These are phyloP conservation scores for Nothobranchius kuhntae DNA, from an alignment of 2,113 vertebrate species.

Conservation along the genomic window DNA sequence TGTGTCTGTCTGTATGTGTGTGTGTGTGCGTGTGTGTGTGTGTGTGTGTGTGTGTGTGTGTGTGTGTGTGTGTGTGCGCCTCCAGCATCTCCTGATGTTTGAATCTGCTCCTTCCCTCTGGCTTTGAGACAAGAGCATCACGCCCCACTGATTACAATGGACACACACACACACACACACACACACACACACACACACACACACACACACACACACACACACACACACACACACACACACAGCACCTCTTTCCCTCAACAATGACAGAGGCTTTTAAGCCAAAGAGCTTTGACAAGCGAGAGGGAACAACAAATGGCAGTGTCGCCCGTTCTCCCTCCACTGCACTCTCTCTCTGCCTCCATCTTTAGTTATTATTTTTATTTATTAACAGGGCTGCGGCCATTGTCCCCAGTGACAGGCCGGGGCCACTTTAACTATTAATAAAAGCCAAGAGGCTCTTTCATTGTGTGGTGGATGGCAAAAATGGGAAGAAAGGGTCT, in stretches of 20 bases:
- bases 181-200: too few species aligned
- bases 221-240: slow-evolving; percentile 23
- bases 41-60: too few species aligned
- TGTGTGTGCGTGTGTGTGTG: too few species aligned
- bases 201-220: slow-evolving; percentile 1
- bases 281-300: slow-evolving; percentile 90
- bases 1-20: background rate
- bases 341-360: slow-evolving; percentile 80
- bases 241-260: slow-evolving; percentile 76
- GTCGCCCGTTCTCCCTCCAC: slow-evolving; percentile 79
- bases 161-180: background rate
- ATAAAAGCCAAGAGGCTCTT: slow-evolving; percentile 81
- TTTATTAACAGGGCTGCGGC: slow-evolving; percentile 88
- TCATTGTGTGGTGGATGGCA: slow-evolving; percentile 66
- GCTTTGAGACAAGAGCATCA: slow-evolving; percentile 27
- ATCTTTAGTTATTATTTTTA: slow-evolving; percentile 89
- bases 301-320: slow-evolving; percentile 89
- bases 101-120: slow-evolving; percentile 50
- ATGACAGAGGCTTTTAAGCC: slow-evolving; percentile 90
- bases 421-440: slow-evolving; percentile 90
- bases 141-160: slow-evolving; percentile 32
- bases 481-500: slow-evolving; percentile 58
- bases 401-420: slow-evolving; percentile 86
- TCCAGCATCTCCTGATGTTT: slow-evolving; percentile 28
- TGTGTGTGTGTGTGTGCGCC: too few species aligned